Percentiles rank a stretch among this genome's conserved stretches.
phyloP scores from a whole-genome alignment of 2,113 vertebrate genomes.

The Talpa occidentalis region DNA sequence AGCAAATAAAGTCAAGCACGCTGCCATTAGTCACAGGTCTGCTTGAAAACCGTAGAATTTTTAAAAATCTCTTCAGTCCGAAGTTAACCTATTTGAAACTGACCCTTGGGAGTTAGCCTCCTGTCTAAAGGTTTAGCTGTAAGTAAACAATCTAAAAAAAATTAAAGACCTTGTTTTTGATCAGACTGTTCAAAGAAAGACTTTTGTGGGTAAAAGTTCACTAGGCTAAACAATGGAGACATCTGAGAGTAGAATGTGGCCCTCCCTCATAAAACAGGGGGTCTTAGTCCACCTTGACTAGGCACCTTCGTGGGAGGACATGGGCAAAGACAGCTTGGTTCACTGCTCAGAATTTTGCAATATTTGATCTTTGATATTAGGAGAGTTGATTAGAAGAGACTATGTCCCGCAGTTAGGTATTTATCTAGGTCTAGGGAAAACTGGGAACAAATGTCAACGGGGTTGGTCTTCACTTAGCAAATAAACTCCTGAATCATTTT shows the following conservation, averaged over 20 bases:
- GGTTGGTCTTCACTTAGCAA: slow-evolving; percentile 28
- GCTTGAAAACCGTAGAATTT: slow-evolving; percentile 71
- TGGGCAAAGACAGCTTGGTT: neutral
- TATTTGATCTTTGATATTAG: neutral
- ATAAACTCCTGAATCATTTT: neutral
- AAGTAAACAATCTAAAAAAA: slow-evolving; percentile 75
- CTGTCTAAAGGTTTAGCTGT: slow-evolving; percentile 64
- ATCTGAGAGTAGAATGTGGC: slow-evolving; percentile 52
- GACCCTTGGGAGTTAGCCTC: slow-evolving; percentile 73
- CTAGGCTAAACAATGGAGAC: slow-evolving; percentile 68
- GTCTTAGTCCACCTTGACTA: neutral
- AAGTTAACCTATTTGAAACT: slow-evolving; percentile 82
- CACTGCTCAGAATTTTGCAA: neutral
- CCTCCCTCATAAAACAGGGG: neutral
- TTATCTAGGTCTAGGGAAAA: neutral
- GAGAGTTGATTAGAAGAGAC: neutral
- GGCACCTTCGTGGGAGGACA: neutral
- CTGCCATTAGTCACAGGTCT: slow-evolving; percentile 61
- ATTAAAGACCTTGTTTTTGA: slow-evolving; percentile 81
- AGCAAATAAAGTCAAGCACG: slow-evolving; percentile 25
- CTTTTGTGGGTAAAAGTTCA: slow-evolving; percentile 83
- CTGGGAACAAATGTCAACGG: slow-evolving; percentile 5
- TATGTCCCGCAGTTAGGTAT: neutral
- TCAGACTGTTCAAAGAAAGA: slow-evolving; percentile 78
- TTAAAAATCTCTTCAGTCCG: slow-evolving; percentile 71